Evolutionary conservation across 1,140 invertebrate genomes (phyloP).

Genomic region (Drosophila grimshawi): DNA sequence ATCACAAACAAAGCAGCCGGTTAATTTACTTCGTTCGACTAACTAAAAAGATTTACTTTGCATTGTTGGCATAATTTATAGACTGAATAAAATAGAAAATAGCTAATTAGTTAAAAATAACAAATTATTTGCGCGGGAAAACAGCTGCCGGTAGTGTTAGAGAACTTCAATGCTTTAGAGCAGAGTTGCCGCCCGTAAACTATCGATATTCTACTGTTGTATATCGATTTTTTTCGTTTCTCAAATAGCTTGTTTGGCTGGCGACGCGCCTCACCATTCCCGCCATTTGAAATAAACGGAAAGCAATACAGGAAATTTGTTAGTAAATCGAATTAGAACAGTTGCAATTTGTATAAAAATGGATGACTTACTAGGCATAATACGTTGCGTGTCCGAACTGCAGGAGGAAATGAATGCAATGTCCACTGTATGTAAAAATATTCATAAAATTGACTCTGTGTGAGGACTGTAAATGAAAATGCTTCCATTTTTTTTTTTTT

Average conservation of each 20-base stretch:
- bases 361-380: conserved; percentile 64
- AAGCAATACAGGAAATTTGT: conserved; percentile 4
- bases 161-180: neutral
- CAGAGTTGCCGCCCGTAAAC: conserved; percentile 6
- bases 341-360: conserved; percentile 48
- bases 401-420: conserved; percentile 43
- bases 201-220: conserved; percentile 11
- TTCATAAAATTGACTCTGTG: too few species aligned
- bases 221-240: conserved; percentile 29
- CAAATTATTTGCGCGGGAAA: conserved; percentile 52
- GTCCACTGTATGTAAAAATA: conserved; percentile 40
- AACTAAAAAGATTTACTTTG: conserved; percentile 2
- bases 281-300: conserved; percentile 74
- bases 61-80: neutral
- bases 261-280: conserved; percentile 57
- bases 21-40: conserved; percentile 1
- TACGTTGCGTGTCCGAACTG: conserved; percentile 37
- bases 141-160: conserved; percentile 38
- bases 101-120: neutral
- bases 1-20: conserved; percentile 22
- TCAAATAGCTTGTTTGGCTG: conserved; percentile 22
- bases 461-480: conserved; percentile 6
- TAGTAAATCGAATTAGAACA: conserved; percentile 1
- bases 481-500: conserved; percentile 9
- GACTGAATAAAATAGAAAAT: neutral